Base-by-base conservation (phyloP, 37 sponge, comb jelly and placozoan species). In the Theonella swinhoei region DNA sequence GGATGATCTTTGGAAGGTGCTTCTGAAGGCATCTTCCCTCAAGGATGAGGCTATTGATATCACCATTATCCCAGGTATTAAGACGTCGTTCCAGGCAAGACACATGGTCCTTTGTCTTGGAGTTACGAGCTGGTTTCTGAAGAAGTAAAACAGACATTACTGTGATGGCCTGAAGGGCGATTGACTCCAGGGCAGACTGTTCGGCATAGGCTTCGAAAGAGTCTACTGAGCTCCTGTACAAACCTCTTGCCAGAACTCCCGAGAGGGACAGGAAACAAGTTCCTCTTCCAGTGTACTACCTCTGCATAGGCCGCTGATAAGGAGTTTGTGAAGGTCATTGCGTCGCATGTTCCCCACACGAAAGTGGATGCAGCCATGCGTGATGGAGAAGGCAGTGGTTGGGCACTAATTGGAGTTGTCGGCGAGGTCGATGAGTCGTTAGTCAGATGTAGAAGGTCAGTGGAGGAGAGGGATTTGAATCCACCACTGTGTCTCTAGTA, bases 131-230 rank as follows among this genome's bases (percentile, higher is more conserved):
- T 24, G 83, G 83, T 34, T 68, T 68, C 32, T 71, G 74, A 37
- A 82, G 29, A 25, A 72, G 38, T 23, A 82, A 64, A 28, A 69
- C 42, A 22, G 38, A 70, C 36, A 68, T 3, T 31, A 80, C 25
- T n/a, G 64, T 73, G 64, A 72, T 29, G n/a, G 83, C 74, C 29
- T 54, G 58, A 38, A 72, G 58, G 24, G 26, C 32, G n/a, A 82
- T 61, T 35, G 43, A 61, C 38, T 72, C 74, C 29, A 82, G 59
- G 41, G 64, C 62, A 14, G 74, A 72, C 3, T 39, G 64, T 39
- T 83, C 68, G n/a, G 54, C 76, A 64, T 28, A 75, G 19, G 84
- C 75, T 31, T 75, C n/a, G 84, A 31, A 75, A 64, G 5, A 83
- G 54, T 26, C 43, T 43, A 22, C 68, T 35, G 30, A 83, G 47